These are phyloP conservation scores for Carposina sasakii DNA, from an alignment of 1,140 invertebrate genomes.

Conservation along the genomic window DNA sequence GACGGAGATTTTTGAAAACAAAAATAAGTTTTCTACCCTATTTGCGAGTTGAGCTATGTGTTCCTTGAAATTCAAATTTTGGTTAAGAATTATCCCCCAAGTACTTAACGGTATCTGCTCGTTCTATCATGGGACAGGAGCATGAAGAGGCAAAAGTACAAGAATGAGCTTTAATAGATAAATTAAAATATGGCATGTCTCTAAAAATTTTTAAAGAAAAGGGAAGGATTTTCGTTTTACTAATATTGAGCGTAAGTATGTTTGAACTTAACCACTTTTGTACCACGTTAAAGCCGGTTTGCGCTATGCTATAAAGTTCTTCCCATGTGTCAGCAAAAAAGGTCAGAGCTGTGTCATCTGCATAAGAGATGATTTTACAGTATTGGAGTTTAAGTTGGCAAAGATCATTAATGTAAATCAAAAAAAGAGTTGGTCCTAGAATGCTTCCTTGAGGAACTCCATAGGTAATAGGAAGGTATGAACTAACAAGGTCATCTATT, in stretches of 20 bases:
- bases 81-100: no score
- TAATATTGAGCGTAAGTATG: background rate
- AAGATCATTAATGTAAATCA: slow-evolving; percentile 19
- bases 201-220: background rate
- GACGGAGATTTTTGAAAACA: no score
- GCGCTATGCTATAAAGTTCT: background rate
- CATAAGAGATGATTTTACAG: background rate
- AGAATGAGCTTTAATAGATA: background rate
- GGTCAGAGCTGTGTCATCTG: background rate
- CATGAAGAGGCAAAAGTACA: no score
- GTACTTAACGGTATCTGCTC: no score
- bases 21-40: no score
- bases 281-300: background rate
- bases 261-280: background rate
- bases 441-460: slow-evolving; percentile 16
- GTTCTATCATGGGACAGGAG: no score
- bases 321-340: background rate
- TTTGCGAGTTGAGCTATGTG: no score
- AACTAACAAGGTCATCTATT: slow-evolving; percentile 1
- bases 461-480: slow-evolving; percentile 1
- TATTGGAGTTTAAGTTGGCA: background rate
- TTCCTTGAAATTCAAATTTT: no score
- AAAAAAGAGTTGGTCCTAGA: slow-evolving; percentile 19
- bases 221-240: background rate
- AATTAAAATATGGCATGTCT: background rate